These are phyloP conservation scores for Volucella zonaria DNA, from an alignment of 2,888 invertebrate species.

Conservation along the genomic window DNA sequence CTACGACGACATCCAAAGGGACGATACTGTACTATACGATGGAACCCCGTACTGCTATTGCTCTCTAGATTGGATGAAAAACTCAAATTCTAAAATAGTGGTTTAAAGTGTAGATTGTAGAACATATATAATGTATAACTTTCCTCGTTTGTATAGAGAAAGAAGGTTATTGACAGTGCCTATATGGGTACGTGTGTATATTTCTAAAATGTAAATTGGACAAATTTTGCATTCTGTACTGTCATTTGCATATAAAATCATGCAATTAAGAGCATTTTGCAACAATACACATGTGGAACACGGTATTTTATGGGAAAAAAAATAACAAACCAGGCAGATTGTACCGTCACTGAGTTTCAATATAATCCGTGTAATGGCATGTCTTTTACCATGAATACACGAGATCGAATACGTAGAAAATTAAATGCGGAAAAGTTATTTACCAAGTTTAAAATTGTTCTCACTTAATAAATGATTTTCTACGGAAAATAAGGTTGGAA, in stretches of 20 bases:
- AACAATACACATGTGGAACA: slow-evolving; percentile 28
- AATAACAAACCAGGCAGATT: slow-evolving; percentile 1
- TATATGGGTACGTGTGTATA: slow-evolving; percentile 21
- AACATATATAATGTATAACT: slow-evolving; percentile 4
- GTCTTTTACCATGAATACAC: too few species aligned
- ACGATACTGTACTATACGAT: background rate
- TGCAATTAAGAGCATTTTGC: slow-evolving; percentile 63
- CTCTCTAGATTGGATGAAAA: slow-evolving; percentile 39
- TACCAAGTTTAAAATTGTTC: too few species aligned
- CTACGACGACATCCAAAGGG: slow-evolving; percentile 19
- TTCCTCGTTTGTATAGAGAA: slow-evolving; percentile 16
- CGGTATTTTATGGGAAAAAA: slow-evolving; percentile 40
- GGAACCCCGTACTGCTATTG: too few species aligned
- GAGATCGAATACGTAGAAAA: too few species aligned
- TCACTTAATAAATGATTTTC: too few species aligned
- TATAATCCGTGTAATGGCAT: background rate
- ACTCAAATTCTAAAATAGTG: slow-evolving; percentile 56
- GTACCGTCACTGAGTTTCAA: background rate
- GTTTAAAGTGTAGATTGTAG: slow-evolving; percentile 46
- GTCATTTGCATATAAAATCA: slow-evolving; percentile 65
- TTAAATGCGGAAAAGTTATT: too few species aligned
- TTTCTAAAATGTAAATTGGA: slow-evolving; percentile 65
- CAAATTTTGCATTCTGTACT: slow-evolving; percentile 49
- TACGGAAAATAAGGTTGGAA: too few species aligned
- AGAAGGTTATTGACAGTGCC: slow-evolving; percentile 52